These are phyloP conservation scores for Acrocephalus scirpaceus DNA, from an alignment of 2,797 vertebrate genomes.

Conservation along the genomic window DNA sequence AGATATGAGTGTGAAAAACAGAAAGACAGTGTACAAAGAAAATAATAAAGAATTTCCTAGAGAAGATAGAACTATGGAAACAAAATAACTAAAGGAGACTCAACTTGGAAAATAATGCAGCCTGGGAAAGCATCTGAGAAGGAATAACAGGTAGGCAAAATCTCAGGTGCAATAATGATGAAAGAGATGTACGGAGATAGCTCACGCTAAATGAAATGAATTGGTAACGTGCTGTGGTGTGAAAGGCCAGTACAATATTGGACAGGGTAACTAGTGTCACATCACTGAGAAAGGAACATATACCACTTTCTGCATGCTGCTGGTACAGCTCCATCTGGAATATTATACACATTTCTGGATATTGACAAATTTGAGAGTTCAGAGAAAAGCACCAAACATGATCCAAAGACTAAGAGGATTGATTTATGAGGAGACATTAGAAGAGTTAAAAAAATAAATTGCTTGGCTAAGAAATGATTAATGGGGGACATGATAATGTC, in stretches of 20 bases:
- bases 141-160: conserved; percentile 25
- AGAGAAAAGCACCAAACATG: conserved; percentile 17
- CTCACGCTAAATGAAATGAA: conserved; percentile 8
- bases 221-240: neutral
- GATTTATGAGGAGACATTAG: conserved; percentile 33
- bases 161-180: conserved; percentile 49
- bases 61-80: neutral
- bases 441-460: conserved; percentile 48
- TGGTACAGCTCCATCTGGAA: neutral
- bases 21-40: conserved; percentile 1
- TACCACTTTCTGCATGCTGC: neutral
- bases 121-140: neutral
- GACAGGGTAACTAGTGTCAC: neutral
- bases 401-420: neutral
- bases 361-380: conserved; percentile 28
- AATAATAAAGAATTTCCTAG: conserved; percentile 1
- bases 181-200: conserved; percentile 52
- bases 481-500: conserved; percentile 1
- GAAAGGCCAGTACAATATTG: neutral
- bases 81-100: conserved; percentile 1
- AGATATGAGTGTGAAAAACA: neutral
- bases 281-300: neutral
- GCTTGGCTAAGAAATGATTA: conserved; percentile 30
- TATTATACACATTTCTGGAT: neutral
- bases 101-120: neutral